Evolutionary conservation across 2,797 vertebrate genomes (phyloP), one percentile per base, ranked within the genome.

Genomic region (Nyctalus aviator): DNA sequence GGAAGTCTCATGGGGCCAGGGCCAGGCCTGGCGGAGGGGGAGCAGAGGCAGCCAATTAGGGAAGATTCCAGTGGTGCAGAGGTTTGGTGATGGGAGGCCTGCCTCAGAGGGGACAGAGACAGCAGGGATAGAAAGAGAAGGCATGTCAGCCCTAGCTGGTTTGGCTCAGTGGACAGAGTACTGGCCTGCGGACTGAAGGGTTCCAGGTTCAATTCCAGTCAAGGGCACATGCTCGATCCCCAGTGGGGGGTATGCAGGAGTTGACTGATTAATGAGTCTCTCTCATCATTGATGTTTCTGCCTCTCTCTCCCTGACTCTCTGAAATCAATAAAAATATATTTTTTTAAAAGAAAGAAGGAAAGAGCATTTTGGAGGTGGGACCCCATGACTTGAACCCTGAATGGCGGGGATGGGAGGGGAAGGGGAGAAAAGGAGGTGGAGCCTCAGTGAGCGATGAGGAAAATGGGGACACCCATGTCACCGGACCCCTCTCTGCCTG

Each of bases 401-500:
- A 78, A 66, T 13, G 35, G 55, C 4, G 37, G 15, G 20, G 12
- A 2, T 1, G 1, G 20, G 46, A 3, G 27, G 53, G 13, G 35
- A 41, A 20, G 25, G 53, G 35, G 27, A 59, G 46, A 41, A 44
- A 57, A 66, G 55, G 18, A 41, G 21, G 11, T 6, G 0, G 27
- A 11, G 27, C 41, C 41, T 32, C 27, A 3, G 73, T 0, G 2
- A 4, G 73, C 1, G 2, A 4, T 2, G 4, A 30, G 41, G 75
- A 30, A 27, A 59, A 17, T 0, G 5, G n/a, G 25, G 21, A n/a
- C 9, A 6, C 73, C 50, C 20, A 1, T 0, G 1, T 55, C 77
- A 37, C 79, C 87, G 21, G 48, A 17, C 11, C 53, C 30, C 59
- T 48, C 79, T 77, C 41, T 46, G 75, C 68, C 44, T 66, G 11